Evolutionary conservation across 2,113 vertebrate species (phyloP), one percentile per base, ranked within the genome.

Genomic region (Actinemys pallida): DNA sequence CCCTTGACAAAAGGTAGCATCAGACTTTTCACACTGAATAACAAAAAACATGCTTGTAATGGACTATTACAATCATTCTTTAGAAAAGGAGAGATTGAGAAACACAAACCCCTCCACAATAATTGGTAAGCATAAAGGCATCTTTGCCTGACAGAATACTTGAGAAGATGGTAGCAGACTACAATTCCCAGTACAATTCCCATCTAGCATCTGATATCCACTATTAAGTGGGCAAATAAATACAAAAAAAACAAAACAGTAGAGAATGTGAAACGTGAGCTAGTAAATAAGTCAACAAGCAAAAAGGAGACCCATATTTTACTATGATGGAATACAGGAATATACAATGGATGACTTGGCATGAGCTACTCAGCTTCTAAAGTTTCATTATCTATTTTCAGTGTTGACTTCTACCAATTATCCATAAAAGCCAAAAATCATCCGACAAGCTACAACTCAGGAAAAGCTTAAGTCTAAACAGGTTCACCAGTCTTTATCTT

Each of bases 1-100:
- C 42, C 3, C 6, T 3, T 29, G 56, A 52, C 35, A n/a, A 81
- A 90, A 87, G 3, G 22, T 20, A 59, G 0, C 2, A 83, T 72
- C 2, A 35, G 2, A 87, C 59, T 81, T 80, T 93, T 76, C 52
- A 5, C 12, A 17, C 57, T n/a, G 78, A 39, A 84, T 19, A 93
- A 76, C 1, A 57, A 65, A 10, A 0, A 3, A 2, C 2, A 86
- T 65, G 8, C 42, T 5, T 86, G 13, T 20, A 31, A 5, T 56
- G 10, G 6, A 59, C 49, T 81, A 31, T 29, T 49, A 49, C 5
- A 54, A 2, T 59, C 83, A 47, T 62, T 78, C 10, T 89, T 50
- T 17, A 19, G 20, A 86, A 79, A n/a, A 0, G 22, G 2, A 10
- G 3, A 1, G 25, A 72, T 25, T 59, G 22, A 93, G 81, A 80